phyloP scores from a whole-genome alignment of 2,888 invertebrate species.

The Balanococcus diminutus region DNA sequence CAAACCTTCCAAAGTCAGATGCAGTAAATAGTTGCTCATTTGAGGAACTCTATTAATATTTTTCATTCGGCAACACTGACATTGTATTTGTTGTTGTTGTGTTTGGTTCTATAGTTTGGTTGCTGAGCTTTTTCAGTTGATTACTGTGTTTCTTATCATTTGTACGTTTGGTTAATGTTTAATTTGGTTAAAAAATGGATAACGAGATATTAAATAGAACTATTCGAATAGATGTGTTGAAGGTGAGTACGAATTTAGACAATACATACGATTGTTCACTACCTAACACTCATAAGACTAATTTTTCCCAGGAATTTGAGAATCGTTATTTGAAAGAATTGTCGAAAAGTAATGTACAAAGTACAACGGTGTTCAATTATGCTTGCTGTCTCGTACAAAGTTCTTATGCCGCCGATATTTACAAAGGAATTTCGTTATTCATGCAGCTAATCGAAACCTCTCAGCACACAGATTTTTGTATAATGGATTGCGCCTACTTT shows the following conservation, averaged over 20 bases:
- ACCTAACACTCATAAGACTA: no score
- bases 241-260: neutral
- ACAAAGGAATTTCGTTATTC: slow-evolving; percentile 10
- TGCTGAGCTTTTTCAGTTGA: neutral
- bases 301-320: neutral
- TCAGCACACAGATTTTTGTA: neutral
- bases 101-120: no score
- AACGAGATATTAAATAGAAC: slow-evolving; percentile 8
- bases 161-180: neutral
- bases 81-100: neutral
- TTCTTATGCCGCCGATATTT: slow-evolving; percentile 9
- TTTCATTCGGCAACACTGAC: neutral
- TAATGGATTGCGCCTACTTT: slow-evolving; percentile 12
- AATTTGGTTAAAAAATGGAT: neutral
- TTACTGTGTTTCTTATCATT: neutral
- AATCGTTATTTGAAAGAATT: neutral
- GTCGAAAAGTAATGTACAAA: neutral
- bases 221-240: slow-evolving; percentile 14
- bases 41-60: neutral
- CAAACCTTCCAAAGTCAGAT: no score
- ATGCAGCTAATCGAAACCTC: neutral
- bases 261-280: no score
- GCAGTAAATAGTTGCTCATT: no score
- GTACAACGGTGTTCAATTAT: neutral
- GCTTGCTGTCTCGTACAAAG: slow-evolving; percentile 13